Percentiles rank a stretch among this genome's conserved stretches.
phyloP scores from a whole-genome alignment of 2,888 invertebrate genomes.

The Yponomeuta sedellus region DNA sequence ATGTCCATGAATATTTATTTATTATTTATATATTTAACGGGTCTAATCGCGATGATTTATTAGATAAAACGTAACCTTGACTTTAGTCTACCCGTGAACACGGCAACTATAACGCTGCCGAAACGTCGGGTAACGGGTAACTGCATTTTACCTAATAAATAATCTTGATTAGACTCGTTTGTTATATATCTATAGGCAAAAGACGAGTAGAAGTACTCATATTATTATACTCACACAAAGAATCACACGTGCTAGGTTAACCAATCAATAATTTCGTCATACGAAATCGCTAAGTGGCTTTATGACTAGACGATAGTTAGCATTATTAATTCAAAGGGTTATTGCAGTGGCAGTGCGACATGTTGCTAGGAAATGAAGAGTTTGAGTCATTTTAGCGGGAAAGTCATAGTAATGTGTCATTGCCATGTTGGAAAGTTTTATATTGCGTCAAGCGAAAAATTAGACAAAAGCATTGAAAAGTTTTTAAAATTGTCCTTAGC shows the following conservation, averaged over 20 bases:
- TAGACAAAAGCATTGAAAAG: too few species aligned
- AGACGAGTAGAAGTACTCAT: background rate
- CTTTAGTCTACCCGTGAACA: too few species aligned
- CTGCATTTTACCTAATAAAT: too few species aligned
- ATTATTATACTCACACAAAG: background rate
- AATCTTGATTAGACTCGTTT: too few species aligned
- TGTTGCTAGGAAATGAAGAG: constrained; percentile 5
- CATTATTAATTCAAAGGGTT: constrained; percentile 7
- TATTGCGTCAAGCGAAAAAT: background rate
- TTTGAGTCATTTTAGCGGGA: constrained; percentile 1
- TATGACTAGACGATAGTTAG: constrained; percentile 9
- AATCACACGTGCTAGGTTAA: background rate
- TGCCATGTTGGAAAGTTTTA: background rate
- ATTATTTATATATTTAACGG: too few species aligned
- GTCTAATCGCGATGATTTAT: too few species aligned
- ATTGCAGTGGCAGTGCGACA: background rate
- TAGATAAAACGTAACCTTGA: too few species aligned
- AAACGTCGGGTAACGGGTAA: too few species aligned
- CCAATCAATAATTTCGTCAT: constrained; percentile 8
- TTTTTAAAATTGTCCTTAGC: too few species aligned
- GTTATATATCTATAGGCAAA: too few species aligned
- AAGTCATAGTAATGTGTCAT: background rate
- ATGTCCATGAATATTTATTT: too few species aligned
- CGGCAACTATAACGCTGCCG: too few species aligned
- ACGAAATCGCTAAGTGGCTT: background rate